A percentile compares a stretch with the other conserved stretches of the same genome.
Evolutionary conservation across 2,797 vertebrate genomes (phyloP).

Genomic region (Martes flavigula): DNA sequence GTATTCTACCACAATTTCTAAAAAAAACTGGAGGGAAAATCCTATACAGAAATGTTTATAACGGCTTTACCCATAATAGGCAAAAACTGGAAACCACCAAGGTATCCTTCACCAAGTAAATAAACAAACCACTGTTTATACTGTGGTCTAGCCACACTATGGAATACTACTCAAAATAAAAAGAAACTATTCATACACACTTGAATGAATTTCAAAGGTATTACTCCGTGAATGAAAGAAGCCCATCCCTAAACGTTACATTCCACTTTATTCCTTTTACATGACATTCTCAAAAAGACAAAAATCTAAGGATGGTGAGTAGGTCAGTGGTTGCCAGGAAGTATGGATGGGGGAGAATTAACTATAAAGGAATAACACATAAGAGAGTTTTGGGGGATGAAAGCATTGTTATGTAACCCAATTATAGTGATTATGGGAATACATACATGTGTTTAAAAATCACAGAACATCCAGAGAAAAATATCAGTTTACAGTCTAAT

Average conservation of each 20-base stretch:
- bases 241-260: not conserved
- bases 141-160: not conserved
- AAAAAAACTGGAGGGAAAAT: not conserved
- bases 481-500: not conserved
- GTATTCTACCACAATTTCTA: not conserved
- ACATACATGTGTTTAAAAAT: not conserved
- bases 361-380: not conserved
- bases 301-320: not conserved
- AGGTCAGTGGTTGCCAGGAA: not conserved
- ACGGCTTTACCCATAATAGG: not conserved
- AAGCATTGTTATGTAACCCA: not conserved
- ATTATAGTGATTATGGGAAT: not conserved
- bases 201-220: not conserved
- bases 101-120: not conserved
- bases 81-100: not conserved
- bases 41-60: not conserved
- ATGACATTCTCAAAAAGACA: not conserved
- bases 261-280: not conserved
- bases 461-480: not conserved
- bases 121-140: not conserved
- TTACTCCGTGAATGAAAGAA: not conserved
- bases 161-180: not conserved
- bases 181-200: not conserved
- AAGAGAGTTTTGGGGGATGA: not conserved
- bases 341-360: not conserved